These are phyloP conservation scores for Anaspis maculata DNA, from an alignment of 2,888 invertebrate species.

Conservation along the genomic window DNA sequence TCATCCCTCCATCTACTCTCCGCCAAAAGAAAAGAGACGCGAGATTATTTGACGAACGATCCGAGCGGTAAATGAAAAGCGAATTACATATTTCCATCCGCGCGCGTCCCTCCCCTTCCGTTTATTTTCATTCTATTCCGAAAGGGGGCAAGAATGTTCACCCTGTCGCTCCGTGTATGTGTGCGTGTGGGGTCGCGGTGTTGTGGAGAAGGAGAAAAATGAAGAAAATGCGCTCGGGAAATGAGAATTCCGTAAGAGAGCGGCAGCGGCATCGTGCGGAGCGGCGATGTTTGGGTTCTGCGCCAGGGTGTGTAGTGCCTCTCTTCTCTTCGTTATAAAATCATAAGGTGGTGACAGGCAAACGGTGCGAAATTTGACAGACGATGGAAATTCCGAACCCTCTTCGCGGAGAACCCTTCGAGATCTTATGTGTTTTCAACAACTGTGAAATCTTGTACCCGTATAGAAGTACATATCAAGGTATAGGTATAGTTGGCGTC, in stretches of 20 bases:
- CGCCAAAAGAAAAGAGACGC: too few relatives aligned
- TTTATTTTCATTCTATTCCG: slow-evolving; percentile 39
- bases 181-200: too few relatives aligned
- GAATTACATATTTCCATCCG: slow-evolving; percentile 26
- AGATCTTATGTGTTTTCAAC: too few relatives aligned
- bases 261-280: too few relatives aligned
- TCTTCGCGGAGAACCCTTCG: too few relatives aligned
- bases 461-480: too few relatives aligned
- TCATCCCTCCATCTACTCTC: background rate
- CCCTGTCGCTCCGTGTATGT: too few relatives aligned
- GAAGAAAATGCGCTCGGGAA: slow-evolving; percentile 24
- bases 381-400: background rate
- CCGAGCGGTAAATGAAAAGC: slow-evolving; percentile 24
- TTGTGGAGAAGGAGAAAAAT: slow-evolving; percentile 18
- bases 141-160: slow-evolving; percentile 36
- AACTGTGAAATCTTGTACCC: too few relatives aligned
- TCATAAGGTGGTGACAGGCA: slow-evolving; percentile 27
- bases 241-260: slow-evolving; percentile 34
- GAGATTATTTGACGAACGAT: slow-evolving; percentile 29
- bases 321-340: slow-evolving; percentile 25
- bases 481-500: too few relatives aligned
- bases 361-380: slow-evolving; percentile 4
- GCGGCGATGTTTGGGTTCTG: slow-evolving; percentile 27
- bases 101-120: too few relatives aligned
- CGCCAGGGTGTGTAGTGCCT: too few relatives aligned